A percentile compares a stretch with the other conserved stretches of the same genome.
These are phyloP conservation scores for Microchirus variegatus DNA, from an alignment of 2,797 vertebrate genomes.

Conservation along the genomic window DNA sequence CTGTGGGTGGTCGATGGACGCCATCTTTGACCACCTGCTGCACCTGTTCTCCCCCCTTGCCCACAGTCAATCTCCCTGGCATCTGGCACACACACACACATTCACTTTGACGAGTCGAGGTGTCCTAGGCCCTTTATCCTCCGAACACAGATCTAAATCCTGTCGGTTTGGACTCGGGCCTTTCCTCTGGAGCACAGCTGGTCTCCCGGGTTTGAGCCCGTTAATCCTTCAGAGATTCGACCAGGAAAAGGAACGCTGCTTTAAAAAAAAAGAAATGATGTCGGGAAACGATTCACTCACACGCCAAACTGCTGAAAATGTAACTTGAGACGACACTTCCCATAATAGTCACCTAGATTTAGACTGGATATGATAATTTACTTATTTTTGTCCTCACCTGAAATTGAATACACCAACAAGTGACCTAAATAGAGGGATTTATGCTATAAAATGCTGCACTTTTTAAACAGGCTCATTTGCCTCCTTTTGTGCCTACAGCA, in stretches of 20 bases:
- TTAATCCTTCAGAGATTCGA: conserved; percentile 44
- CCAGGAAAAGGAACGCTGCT: conserved; percentile 12
- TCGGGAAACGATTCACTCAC: conserved; percentile 7
- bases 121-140: conserved; percentile 64
- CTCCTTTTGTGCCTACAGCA: too few species aligned
- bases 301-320: not conserved
- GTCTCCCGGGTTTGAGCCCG: conserved; percentile 25
- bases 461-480: too few species aligned
- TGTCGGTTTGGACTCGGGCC: conserved; percentile 44
- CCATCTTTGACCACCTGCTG: conserved; percentile 34
- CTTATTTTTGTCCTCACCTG: too few species aligned
- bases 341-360: too few species aligned
- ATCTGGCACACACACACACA: conserved; percentile 41
- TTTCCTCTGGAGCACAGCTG: not conserved
- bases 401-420: too few species aligned
- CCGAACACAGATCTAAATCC: conserved; percentile 59
- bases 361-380: too few species aligned
- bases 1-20: conserved; percentile 8
- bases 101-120: conserved; percentile 32
- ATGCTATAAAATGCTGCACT: too few species aligned
- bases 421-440: too few species aligned
- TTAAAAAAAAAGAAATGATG: conserved; percentile 1
- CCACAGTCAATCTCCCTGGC: conserved; percentile 36
- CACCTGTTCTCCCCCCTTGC: conserved; percentile 41
- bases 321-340: too few species aligned